Conservation (phyloP, 2,113 vertebrate species). For the Eulacestoma nigropectus region DNA sequence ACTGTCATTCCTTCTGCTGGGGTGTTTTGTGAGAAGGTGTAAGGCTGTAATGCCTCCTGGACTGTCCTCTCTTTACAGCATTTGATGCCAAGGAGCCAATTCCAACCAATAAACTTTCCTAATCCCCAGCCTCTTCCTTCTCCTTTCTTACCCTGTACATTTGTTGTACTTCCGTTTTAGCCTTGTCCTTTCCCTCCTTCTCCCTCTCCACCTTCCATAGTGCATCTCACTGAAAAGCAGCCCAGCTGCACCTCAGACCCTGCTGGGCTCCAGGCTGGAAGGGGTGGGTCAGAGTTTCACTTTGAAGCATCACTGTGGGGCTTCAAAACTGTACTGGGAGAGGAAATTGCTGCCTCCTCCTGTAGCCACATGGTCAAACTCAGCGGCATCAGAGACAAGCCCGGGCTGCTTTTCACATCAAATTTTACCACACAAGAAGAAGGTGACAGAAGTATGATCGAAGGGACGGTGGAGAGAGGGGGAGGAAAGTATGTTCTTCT, state of each 20-base stretch:
- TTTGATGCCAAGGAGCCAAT: not conserved
- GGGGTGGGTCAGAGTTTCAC: not conserved
- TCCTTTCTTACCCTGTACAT: not conserved
- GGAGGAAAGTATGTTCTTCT: not conserved
- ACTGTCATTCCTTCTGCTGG: not conserved
- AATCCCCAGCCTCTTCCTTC: not conserved
- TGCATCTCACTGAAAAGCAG: not conserved
- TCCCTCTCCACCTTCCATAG: not conserved
- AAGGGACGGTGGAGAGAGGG: not conserved
- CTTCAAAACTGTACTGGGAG: not conserved
- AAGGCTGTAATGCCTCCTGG: not conserved
- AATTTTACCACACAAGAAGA: constrained; percentile 30
- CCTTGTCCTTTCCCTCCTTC: not conserved
- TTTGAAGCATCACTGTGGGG: constrained; percentile 42
- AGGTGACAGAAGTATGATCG: not conserved
- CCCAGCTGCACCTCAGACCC: constrained; percentile 21
- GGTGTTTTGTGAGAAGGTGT: not conserved
- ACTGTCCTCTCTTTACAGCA: not conserved
- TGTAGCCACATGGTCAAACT: constrained; percentile 7
- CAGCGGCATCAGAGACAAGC: not conserved
- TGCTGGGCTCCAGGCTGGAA: not conserved
- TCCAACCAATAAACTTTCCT: not conserved
- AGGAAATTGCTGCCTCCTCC: constrained; percentile 45
- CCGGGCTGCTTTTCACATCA: not conserved
- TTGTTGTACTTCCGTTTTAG: not conserved